A percentile compares a stretch with the other conserved stretches of the same genome.
These are phyloP conservation scores for Fregata magnificens DNA, from an alignment of 2,113 vertebrate genomes.

Conservation along the genomic window DNA sequence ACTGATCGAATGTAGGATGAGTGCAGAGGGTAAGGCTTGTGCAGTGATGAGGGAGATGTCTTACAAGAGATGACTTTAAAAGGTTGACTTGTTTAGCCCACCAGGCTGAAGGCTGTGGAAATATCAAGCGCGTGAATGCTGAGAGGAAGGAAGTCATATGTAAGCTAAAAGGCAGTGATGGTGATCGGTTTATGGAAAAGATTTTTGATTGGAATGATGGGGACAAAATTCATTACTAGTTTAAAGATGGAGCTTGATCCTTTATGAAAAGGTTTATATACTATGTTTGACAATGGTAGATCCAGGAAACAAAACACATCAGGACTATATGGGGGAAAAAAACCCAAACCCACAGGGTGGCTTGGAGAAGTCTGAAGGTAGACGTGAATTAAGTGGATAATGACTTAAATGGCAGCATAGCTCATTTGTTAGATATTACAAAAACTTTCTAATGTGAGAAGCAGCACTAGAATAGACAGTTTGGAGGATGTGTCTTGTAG, in stretches of 20 bases:
- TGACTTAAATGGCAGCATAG: neutral
- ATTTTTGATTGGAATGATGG: neutral
- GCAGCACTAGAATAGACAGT: neutral
- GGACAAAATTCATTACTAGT: neutral
- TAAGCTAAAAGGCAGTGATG: neutral
- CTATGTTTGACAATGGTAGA: neutral
- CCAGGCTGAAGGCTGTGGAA: neutral
- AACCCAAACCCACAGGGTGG: neutral
- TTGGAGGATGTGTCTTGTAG: neutral
- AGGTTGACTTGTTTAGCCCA: neutral
- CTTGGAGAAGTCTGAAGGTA: neutral
- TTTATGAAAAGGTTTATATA: neutral
- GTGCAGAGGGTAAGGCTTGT: neutral
- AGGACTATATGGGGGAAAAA: neutral
- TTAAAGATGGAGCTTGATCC: neutral
- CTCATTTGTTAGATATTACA: neutral
- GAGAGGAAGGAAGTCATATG: neutral
- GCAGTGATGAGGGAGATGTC: neutral
- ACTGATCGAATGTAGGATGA: neutral
- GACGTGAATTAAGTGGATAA: neutral
- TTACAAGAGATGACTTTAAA: neutral
- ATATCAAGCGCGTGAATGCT: neutral
- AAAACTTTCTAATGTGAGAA: neutral
- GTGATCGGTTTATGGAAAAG: neutral
- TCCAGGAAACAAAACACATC: neutral